Percentiles rank a stretch among this genome's conserved stretches.
Conservation (phyloP, 2,888 invertebrate species). For the Polietes domitor region DNA sequence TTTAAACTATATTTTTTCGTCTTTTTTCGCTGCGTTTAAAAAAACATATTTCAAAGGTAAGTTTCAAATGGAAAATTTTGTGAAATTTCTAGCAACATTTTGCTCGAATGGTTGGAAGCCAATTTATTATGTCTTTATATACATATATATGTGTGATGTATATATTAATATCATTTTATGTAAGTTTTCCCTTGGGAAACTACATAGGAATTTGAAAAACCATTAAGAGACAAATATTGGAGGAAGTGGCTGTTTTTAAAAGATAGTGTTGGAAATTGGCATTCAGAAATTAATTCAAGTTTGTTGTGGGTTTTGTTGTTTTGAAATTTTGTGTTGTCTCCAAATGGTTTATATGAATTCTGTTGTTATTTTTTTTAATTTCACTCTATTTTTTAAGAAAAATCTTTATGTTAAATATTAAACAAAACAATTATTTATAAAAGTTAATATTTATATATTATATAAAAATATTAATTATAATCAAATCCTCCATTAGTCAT, state of each 20-base stretch:
- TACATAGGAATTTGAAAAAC: constrained; percentile 39
- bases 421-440: constrained; percentile 58
- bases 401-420: constrained; percentile 44
- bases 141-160: background rate
- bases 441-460: constrained; percentile 45
- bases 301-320: constrained; percentile 9
- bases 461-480: constrained; percentile 68
- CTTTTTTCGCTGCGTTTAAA: constrained; percentile 59
- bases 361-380: background rate
- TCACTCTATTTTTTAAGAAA: background rate
- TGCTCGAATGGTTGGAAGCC: constrained; percentile 34
- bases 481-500: constrained; percentile 81
- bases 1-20: constrained; percentile 46
- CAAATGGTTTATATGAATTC: constrained; percentile 9
- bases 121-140: constrained; percentile 30
- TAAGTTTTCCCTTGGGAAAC: constrained; percentile 25
- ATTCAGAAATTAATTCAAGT: background rate
- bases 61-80: background rate
- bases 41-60: constrained; percentile 46
- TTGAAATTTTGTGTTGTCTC: constrained; percentile 4
- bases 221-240: background rate
- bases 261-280: too few relatives aligned
- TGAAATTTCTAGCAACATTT: constrained; percentile 9
- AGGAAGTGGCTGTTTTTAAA: too few relatives aligned
- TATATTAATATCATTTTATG: background rate